Evolutionary conservation across 2,797 vertebrate genomes (phyloP).

Genomic region (Smutsia gigantea): DNA sequence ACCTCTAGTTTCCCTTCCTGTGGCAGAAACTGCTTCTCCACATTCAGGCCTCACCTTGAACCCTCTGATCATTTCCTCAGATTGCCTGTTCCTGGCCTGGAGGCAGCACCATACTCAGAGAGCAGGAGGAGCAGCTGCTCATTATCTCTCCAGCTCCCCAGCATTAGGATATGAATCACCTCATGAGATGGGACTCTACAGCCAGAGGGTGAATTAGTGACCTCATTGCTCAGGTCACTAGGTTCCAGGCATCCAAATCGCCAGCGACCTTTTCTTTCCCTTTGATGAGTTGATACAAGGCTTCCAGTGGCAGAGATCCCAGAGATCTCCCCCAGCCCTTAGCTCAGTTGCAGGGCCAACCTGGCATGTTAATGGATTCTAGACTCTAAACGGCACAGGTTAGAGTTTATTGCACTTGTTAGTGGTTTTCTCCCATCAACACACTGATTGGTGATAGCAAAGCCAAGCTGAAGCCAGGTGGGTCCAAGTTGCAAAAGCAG

Average conservation of each 20-base stretch:
- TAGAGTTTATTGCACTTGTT: background rate
- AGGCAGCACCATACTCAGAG: background rate
- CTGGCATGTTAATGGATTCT: background rate
- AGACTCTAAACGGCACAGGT: background rate
- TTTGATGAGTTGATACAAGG: constrained; percentile 2
- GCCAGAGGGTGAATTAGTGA: constrained; percentile 4
- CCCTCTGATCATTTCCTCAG: background rate
- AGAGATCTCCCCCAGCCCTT: no score
- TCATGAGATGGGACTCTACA: background rate
- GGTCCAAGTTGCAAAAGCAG: background rate
- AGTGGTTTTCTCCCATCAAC: background rate
- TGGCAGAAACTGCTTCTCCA: background rate
- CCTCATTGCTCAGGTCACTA: background rate
- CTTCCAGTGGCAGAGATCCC: background rate
- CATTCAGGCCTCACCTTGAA: background rate
- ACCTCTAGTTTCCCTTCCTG: background rate
- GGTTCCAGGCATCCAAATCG: constrained; percentile 57
- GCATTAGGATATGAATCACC: background rate
- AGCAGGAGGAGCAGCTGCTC: background rate
- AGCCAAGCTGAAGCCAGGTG: background rate
- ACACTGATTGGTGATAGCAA: background rate
- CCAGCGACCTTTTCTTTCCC: constrained; percentile 29
- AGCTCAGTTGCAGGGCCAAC: background rate
- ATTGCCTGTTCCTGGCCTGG: background rate
- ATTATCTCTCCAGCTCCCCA: background rate